Percentiles rank a stretch among this genome's conserved stretches.
These are phyloP conservation scores for Tachina lurida DNA, from an alignment of 2,888 invertebrate genomes.

Conservation along the genomic window DNA sequence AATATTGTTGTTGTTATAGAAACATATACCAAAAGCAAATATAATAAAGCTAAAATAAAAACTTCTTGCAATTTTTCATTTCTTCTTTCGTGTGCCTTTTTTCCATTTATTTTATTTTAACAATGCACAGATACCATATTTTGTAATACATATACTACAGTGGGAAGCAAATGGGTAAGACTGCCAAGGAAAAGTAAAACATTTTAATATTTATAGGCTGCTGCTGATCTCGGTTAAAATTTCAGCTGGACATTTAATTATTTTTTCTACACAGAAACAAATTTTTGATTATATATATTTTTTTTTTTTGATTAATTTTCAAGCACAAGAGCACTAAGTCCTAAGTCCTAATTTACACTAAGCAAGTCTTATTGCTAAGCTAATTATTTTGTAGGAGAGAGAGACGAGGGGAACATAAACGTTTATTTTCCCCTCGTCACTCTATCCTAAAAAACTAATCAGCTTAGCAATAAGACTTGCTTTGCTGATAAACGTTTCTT, in stretches of 20 bases:
- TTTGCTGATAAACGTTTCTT: too few species aligned
- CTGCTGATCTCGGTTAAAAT: too few species aligned
- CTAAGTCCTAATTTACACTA: too few species aligned
- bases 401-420: too few species aligned
- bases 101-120: conserved; percentile 50
- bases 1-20: conserved; percentile 51
- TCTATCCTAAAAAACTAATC: too few species aligned
- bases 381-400: too few species aligned
- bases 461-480: too few species aligned
- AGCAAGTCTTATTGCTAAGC: too few species aligned
- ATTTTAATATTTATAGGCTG: not conserved
- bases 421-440: too few species aligned
- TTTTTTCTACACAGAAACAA: not conserved
- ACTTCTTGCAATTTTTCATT: conserved; percentile 73
- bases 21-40: conserved; percentile 29
- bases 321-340: too few species aligned
- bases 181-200: not conserved
- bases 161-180: not conserved
- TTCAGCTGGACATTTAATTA: too few species aligned
- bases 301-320: not conserved
- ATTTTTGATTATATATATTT: not conserved
- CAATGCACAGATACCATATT: conserved; percentile 56
- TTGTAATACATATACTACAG: conserved; percentile 29
- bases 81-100: conserved; percentile 40
- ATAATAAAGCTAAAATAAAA: conserved; percentile 68